These are phyloP conservation scores for Galeruca laticollis DNA, from an alignment of 2,888 invertebrate genomes.

Conservation along the genomic window DNA sequence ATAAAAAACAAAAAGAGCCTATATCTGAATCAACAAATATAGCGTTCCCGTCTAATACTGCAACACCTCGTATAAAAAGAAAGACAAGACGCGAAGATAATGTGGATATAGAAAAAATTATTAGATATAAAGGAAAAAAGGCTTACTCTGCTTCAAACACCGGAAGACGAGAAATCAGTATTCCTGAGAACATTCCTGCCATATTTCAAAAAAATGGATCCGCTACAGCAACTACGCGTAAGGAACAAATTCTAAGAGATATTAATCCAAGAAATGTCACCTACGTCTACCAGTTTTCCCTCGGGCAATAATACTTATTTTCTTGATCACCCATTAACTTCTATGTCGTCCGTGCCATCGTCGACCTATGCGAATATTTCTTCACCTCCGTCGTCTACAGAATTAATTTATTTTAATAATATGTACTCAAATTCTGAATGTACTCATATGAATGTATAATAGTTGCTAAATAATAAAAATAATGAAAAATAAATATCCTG, in stretches of 20 bases:
- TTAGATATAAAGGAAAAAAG: slow-evolving; percentile 17
- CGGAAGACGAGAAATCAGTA: slow-evolving; percentile 17
- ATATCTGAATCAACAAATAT: neutral
- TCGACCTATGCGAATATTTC: neutral
- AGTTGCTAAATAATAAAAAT: no score
- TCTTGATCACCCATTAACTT: neutral
- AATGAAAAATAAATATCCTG: no score
- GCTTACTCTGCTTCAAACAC: slow-evolving; percentile 13
- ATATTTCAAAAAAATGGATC: slow-evolving; percentile 20
- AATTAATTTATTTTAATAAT: neutral
- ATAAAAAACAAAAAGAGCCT: neutral
- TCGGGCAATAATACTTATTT: neutral
- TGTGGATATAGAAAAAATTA: slow-evolving; percentile 13
- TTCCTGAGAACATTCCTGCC: slow-evolving; percentile 18
- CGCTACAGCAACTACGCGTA: slow-evolving; percentile 17
- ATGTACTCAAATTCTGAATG: neutral
- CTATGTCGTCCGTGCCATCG: neutral
- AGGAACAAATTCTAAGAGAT: slow-evolving; percentile 23
- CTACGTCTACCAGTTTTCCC: neutral
- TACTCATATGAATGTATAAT: no score
- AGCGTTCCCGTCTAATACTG: neutral
- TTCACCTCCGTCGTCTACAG: neutral
- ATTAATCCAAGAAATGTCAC: slow-evolving; percentile 21
- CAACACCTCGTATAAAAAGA: slow-evolving; percentile 7
- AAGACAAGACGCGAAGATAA: neutral